A percentile compares a stretch with the other conserved stretches of the same genome.
Conservation (phyloP, 2,888 invertebrate species). For the Caenorhabditis doughertyi region DNA sequence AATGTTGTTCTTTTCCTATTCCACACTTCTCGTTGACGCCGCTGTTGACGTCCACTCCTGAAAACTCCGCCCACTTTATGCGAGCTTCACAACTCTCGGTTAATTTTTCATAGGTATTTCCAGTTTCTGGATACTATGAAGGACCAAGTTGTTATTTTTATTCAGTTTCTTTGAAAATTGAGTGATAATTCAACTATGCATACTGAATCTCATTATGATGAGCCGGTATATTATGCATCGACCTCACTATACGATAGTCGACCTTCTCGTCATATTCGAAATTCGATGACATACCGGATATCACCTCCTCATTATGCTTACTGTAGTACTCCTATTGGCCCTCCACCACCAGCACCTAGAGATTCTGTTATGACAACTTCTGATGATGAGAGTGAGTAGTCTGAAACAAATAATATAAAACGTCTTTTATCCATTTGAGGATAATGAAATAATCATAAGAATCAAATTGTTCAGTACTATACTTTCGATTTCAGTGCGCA, state of each 20-base stretch:
- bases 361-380: slow-evolving; percentile 15
- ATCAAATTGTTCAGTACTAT: not conserved
- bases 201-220: slow-evolving; percentile 55
- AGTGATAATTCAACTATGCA: not conserved
- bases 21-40: slow-evolving; percentile 28
- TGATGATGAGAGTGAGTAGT: slow-evolving; percentile 37
- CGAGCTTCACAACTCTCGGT: slow-evolving; percentile 23
- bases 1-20: slow-evolving; percentile 44
- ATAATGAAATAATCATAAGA: too few species aligned
- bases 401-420: not conserved
- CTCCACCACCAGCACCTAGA: slow-evolving; percentile 25
- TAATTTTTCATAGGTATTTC: slow-evolving; percentile 16
- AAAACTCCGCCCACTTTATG: slow-evolving; percentile 43
- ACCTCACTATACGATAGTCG: slow-evolving; percentile 36
- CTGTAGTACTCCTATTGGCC: slow-evolving; percentile 55
- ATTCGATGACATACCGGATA: slow-evolving; percentile 48
- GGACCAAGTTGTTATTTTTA: not conserved
- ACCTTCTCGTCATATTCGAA: slow-evolving; percentile 16
- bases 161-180: not conserved
- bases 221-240: slow-evolving; percentile 52
- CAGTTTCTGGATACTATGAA: slow-evolving; percentile 4
- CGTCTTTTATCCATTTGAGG: too few species aligned
- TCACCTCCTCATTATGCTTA: slow-evolving; percentile 55
- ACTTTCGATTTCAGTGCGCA: slow-evolving; percentile 70
- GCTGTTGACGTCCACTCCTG: slow-evolving; percentile 46